Percentiles rank a stretch among this genome's conserved stretches.
Evolutionary conservation across 2,797 vertebrate species (phyloP).

Genomic region (Tapera naevia): DNA sequence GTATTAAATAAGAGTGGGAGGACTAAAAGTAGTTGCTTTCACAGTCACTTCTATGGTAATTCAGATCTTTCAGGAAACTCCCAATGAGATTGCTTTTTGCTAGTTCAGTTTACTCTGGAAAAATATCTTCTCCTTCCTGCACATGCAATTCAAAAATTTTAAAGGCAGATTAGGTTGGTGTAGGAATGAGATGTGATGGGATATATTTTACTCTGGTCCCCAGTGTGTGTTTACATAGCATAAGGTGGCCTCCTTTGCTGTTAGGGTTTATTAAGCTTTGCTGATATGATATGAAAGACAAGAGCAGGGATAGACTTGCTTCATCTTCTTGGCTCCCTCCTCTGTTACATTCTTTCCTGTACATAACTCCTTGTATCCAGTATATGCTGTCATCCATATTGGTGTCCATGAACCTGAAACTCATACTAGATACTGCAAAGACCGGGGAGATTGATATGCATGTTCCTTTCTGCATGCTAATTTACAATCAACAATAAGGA

Average conservation of each 20-base stretch:
- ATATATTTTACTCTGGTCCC: background rate
- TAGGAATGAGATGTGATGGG: background rate
- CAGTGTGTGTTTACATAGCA: rapidly evolving
- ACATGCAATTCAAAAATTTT: background rate
- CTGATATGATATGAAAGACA: background rate
- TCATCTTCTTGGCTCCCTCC: background rate
- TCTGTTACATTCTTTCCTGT: background rate
- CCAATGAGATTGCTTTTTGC: background rate
- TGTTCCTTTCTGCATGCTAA: background rate
- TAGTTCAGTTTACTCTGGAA: background rate
- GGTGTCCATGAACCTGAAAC: background rate
- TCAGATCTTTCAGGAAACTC: background rate
- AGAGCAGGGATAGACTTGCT: background rate
- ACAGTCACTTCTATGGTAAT: background rate
- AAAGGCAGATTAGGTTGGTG: background rate
- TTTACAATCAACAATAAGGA: rapidly evolving
- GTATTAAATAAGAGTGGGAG: slow-evolving; percentile 4
- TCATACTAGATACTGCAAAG: background rate
- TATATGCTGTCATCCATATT: background rate
- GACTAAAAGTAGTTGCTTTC: slow-evolving; percentile 37
- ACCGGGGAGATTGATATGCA: background rate
- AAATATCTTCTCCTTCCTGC: background rate
- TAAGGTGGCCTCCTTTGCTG: background rate
- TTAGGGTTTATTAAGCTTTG: background rate
- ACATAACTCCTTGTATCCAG: background rate